Evolutionary conservation across 1,140 invertebrate species (phyloP), one percentile per base, ranked within the genome.

Genomic region (Drosophila teissieri): DNA sequence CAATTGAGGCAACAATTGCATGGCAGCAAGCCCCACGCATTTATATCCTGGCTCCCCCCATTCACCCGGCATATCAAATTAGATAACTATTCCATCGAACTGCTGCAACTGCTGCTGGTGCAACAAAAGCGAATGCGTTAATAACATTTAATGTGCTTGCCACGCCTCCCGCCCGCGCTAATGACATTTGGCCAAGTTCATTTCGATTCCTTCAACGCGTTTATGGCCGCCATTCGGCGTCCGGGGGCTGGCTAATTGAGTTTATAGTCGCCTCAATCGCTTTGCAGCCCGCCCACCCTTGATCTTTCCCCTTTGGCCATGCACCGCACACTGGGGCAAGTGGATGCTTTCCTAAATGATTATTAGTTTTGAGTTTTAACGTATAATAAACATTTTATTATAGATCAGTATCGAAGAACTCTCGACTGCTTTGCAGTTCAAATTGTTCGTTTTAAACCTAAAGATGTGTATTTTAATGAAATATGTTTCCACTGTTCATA

Each of bases 21-120:
- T 24, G 34, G 17, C 31, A 22, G 1, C 44, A 14, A 46, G 12
- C 11, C 19, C 19, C 48, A 14, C 11, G 3, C 37, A 14, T 39
- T 6, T 36, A 17, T 36, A 52, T 53, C 39, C 14, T 7, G 11
- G n/a, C 36, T 17, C n/a, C 14, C 17, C 7, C 31, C 24, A 24
- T 36, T 34, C 49, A 37, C 17, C 17, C 34, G 14, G 57, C 80
- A 75, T 78, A 63, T 76, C 31, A 89, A 88, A 88, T 89, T 84
- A 88, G 77, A 88, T 88, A 88, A 88, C 76, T 46, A 84, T 88
- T 84, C 80, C 61, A 88, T 88, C 69, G 83, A 85, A 78, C 63
- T 58, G 37, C 11, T 39, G 37, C 37, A 85, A 78, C 63, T 58
- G 37, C 11, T 39, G 37, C 37, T 39, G 40, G 24, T 65, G 55